phyloP scores from a whole-genome alignment of 2,113 vertebrate genomes.

The Rhinogobius similis region DNA sequence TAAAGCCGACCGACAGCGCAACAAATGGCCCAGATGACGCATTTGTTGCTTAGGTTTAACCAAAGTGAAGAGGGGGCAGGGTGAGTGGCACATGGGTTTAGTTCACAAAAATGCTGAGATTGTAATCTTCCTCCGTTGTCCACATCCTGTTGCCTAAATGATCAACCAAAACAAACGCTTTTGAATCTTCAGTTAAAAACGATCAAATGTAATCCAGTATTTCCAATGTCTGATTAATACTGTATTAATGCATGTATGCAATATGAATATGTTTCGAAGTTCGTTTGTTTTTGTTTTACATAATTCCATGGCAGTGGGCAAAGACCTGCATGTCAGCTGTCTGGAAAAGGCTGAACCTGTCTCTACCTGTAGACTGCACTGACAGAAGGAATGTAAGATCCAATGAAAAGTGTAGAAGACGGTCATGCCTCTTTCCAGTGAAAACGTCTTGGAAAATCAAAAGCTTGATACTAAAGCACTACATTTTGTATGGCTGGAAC shows the following conservation, averaged over 20 bases:
- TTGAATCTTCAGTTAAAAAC: background rate
- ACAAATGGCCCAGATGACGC: conserved; percentile 42
- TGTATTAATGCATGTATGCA: too few relatives aligned
- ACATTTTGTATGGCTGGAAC: conserved; percentile 22
- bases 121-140: conserved; percentile 26
- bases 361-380: conserved; percentile 32
- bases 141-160: conserved; percentile 43
- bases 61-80: conserved; percentile 52
- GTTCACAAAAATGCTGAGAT: conserved; percentile 22
- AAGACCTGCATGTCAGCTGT: conserved; percentile 28
- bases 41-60: conserved; percentile 1
- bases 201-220: too few relatives aligned
- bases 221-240: too few relatives aligned
- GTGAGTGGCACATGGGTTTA: conserved; percentile 26
- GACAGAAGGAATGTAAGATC: conserved; percentile 52
- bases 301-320: background rate
- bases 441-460: conserved; percentile 3
- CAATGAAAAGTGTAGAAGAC: background rate
- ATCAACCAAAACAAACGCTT: background rate
- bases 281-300: background rate
- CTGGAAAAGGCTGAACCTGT: conserved; percentile 34
- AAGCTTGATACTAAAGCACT: conserved; percentile 1
- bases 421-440: background rate
- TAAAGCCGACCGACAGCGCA: conserved; percentile 8
- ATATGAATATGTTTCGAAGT: too few relatives aligned